phyloP scores from a whole-genome alignment of 2,797 vertebrate genomes.

The Scyliorhinus canicula region DNA sequence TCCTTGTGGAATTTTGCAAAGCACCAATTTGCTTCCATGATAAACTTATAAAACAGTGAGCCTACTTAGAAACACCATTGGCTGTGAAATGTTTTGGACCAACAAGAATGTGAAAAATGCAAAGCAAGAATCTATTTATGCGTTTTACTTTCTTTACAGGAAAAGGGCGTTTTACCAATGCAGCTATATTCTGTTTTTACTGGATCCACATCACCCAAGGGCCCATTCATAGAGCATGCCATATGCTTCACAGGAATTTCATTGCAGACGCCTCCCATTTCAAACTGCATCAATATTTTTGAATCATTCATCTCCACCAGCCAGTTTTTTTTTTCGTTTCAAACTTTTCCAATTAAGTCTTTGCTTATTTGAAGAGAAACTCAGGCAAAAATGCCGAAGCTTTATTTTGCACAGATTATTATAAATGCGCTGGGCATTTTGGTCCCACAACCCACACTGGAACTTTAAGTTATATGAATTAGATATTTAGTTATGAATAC shows the following conservation, averaged over 20 bases:
- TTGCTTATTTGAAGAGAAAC: background rate
- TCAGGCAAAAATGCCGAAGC: background rate
- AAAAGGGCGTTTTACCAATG: background rate
- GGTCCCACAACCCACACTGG: background rate
- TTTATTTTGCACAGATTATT: background rate
- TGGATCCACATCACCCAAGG: background rate
- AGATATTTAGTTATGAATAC: no score
- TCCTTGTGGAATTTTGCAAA: background rate
- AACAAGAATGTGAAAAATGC: background rate
- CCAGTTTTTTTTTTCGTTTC: background rate
- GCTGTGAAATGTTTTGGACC: background rate
- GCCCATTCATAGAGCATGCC: background rate
- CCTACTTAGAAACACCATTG: background rate
- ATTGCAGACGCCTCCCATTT: background rate
- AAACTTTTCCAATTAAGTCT: background rate
- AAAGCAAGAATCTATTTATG: background rate
- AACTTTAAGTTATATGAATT: background rate
- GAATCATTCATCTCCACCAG: background rate
- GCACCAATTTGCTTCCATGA: background rate
- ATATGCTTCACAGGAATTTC: background rate
- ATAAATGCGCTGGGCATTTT: background rate
- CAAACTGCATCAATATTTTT: background rate
- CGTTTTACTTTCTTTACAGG: background rate
- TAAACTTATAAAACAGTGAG: background rate
- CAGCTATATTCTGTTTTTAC: background rate